Evolutionary conservation across 2,888 invertebrate species (phyloP).

Genomic region (Helobdella robusta): DNA sequence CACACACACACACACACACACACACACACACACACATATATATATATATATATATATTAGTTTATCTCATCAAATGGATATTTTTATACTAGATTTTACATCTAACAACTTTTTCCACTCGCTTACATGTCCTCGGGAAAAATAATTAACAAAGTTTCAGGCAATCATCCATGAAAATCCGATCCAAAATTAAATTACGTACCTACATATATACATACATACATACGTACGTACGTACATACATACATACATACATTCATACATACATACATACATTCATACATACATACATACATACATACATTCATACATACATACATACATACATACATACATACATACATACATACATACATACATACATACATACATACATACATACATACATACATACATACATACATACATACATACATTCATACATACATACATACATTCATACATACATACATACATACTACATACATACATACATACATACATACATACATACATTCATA

Average conservation of each 20-base stretch:
- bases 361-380: background rate
- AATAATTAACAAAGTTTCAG: no score
- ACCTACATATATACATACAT: no score
- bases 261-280: background rate
- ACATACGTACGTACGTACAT: no score
- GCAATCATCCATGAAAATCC: no score
- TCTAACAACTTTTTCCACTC: no score
- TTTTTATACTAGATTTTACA: no score
- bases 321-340: no score
- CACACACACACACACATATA: background rate
- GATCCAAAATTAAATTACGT: no score
- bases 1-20: background rate
- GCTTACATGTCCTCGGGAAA: no score
- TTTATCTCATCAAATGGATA: no score
- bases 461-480: conserved; percentile 11
- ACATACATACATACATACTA: background rate
- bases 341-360: background rate
- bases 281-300: background rate
- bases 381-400: background rate
- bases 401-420: no score
- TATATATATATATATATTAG: conserved; percentile 16
- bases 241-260: background rate
- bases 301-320: no score
- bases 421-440: background rate
- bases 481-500: conserved; percentile 25